Conservation (phyloP, 2,888 invertebrate species). For the Protodeltote pygarga region DNA sequence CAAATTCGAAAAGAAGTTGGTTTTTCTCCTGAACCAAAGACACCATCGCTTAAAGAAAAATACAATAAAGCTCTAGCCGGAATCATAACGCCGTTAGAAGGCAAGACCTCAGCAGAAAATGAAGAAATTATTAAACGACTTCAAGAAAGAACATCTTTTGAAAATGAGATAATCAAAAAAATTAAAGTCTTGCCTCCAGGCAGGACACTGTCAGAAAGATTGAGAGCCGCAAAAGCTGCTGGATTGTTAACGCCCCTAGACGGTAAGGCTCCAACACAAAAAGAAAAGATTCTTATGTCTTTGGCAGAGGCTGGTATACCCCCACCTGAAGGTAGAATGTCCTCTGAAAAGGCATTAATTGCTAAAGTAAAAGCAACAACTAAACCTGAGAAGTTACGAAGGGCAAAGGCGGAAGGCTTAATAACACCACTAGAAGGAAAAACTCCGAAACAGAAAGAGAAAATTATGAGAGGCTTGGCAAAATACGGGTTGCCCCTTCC, state of each 20-base stretch:
- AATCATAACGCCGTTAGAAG: conserved; percentile 41
- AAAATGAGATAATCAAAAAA: conserved; percentile 38
- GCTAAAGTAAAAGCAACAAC: conserved; percentile 28
- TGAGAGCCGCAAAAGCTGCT: conserved; percentile 22
- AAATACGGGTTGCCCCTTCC: conserved; percentile 46
- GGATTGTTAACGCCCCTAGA: conserved; percentile 41
- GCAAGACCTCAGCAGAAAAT: conserved; percentile 44
- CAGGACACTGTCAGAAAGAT: conserved; percentile 1
- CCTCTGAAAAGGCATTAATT: conserved; percentile 32
- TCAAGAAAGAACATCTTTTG: conserved; percentile 32
- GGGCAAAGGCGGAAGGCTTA: conserved; percentile 20
- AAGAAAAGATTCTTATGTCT: conserved; percentile 44
- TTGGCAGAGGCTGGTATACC: conserved; percentile 20
- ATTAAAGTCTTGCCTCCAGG: not conserved
- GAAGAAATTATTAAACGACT: conserved; percentile 50
- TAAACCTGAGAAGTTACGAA: conserved; percentile 21
- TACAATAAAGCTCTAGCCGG: conserved; percentile 50
- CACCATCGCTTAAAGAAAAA: conserved; percentile 44
- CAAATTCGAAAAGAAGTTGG: conserved; percentile 6
- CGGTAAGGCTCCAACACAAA: conserved; percentile 42
- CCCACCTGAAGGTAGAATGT: conserved; percentile 16
- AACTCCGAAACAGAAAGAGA: conserved; percentile 48
- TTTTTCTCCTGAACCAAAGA: conserved; percentile 30
- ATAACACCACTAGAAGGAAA: conserved; percentile 52
- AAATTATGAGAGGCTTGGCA: conserved; percentile 41